Conservation (phyloP, 64 coral and sea anemone genomes). For the Pachyseris speciosa region DNA sequence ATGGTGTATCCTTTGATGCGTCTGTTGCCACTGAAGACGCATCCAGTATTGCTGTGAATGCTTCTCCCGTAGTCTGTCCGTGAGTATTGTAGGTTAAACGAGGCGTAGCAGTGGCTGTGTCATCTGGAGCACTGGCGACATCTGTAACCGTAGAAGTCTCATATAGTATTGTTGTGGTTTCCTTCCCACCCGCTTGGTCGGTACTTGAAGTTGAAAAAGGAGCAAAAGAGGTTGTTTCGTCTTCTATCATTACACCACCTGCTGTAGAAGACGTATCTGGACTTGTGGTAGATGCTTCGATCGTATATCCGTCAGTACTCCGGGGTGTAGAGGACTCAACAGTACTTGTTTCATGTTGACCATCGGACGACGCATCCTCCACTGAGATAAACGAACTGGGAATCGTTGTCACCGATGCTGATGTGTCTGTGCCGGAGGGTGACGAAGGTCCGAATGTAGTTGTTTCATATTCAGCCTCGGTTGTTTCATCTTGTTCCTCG, state of each 20-base stretch:
- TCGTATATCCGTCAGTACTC: background rate
- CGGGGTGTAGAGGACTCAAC: background rate
- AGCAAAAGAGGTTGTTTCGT: background rate
- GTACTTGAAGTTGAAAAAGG: background rate
- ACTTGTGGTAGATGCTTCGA: no score
- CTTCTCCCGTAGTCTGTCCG: background rate
- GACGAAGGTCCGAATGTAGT: background rate
- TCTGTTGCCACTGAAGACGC: background rate
- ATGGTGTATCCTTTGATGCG: background rate
- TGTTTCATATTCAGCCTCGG: conserved; percentile 1
- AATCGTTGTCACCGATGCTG: background rate
- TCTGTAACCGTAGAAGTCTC: background rate
- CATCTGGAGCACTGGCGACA: no score
- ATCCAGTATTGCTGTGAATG: background rate
- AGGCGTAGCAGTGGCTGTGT: no score
- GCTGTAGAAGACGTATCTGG: background rate
- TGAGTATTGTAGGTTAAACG: no score
- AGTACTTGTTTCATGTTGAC: background rate
- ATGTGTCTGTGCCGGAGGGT: background rate
- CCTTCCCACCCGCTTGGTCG: background rate
- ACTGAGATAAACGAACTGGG: background rate
- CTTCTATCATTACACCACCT: no score
- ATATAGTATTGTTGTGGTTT: background rate
- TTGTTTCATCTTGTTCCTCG: background rate
- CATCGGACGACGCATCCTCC: background rate